Evolutionary conservation across 2,113 vertebrate species (phyloP), one percentile per base, ranked within the genome.

Genomic region (Bothrops jararaca): DNA sequence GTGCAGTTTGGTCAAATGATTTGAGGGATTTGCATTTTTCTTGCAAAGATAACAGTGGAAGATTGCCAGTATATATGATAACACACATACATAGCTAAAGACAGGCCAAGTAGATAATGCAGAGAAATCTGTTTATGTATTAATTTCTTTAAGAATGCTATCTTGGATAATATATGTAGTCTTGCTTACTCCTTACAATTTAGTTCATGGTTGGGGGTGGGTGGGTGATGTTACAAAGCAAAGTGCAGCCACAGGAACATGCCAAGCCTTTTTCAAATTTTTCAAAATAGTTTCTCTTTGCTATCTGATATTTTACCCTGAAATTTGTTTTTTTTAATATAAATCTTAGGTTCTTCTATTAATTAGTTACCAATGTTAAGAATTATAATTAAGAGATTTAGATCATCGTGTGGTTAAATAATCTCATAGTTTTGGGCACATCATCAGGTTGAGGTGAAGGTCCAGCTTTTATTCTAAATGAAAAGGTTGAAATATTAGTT

Each of bases 401-500:
- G 88, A 24, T 96, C 86, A 85, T 0, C 74, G 95, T 80, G 80
- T 94, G 56, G 93, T 97, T 97, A 95, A 93, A 93, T 97, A 93
- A 93, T 97, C 97, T 96, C 95, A 94, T 91, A 95, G 90, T 96
- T 95, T 96, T 96, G n/a, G 89, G 88, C 90, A 94, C 91, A 90
- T 95, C 93, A 93, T 93, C 96, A 94, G 91, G 52, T 94, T 96
- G 95, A 97, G 85, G 45, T 52, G 96, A 96, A 97, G 96, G 97
- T 95, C 91, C 69, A 98, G 91, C 93, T 94, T 97, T 97, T 97
- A 92, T 96, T 97, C 93, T 42, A 80, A 80, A 80, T 80, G n/a
- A 42, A 80, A 80, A 80, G 39, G 34, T 80, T 80, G 93, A 97
- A 94, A 94, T 94, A 89, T 94, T 93, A 92, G 94, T n/a, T 95